Conservation (phyloP, 2,113 vertebrate species). For the Phyllopteryx taeniolatus region DNA sequence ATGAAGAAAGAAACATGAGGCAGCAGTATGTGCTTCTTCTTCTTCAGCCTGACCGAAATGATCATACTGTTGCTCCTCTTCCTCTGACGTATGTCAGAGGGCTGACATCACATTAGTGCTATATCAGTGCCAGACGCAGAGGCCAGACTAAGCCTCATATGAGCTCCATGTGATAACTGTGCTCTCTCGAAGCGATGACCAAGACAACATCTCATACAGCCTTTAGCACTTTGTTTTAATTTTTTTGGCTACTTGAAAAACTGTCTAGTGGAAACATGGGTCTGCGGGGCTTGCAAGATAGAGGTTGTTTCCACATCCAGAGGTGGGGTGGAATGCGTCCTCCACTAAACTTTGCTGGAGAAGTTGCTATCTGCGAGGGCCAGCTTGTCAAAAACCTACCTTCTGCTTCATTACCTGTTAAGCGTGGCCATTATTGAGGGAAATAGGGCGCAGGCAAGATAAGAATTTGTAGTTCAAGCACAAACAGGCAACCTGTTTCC, state of each 20-base stretch:
- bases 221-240: slow-evolving; percentile 53
- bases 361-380: slow-evolving; percentile 51
- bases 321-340: slow-evolving; percentile 33
- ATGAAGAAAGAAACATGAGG: background rate
- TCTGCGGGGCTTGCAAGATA: slow-evolving; percentile 27
- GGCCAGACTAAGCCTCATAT: slow-evolving; percentile 45
- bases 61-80: background rate
- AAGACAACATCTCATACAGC: slow-evolving; percentile 46
- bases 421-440: slow-evolving; percentile 56
- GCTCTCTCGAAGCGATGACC: slow-evolving; percentile 34
- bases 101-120: background rate
- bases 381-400: slow-evolving; percentile 67
- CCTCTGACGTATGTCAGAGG: background rate
- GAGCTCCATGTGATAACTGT: slow-evolving; percentile 46
- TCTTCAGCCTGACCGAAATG: background rate
- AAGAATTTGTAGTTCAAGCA: slow-evolving; percentile 59
- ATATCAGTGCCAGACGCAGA: slow-evolving; percentile 31
- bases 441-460: slow-evolving; percentile 62
- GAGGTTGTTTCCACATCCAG: slow-evolving; percentile 39
- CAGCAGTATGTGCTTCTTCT: background rate
- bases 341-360: slow-evolving; percentile 39
- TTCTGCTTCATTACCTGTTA: slow-evolving; percentile 68
- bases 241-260: slow-evolving; percentile 44
- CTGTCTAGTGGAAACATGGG: slow-evolving; percentile 30
- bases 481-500: slow-evolving; percentile 72